Evolutionary conservation across 2,888 invertebrate species (phyloP), one percentile per base, ranked within the genome.

Genomic region (Diaperis boleti): DNA sequence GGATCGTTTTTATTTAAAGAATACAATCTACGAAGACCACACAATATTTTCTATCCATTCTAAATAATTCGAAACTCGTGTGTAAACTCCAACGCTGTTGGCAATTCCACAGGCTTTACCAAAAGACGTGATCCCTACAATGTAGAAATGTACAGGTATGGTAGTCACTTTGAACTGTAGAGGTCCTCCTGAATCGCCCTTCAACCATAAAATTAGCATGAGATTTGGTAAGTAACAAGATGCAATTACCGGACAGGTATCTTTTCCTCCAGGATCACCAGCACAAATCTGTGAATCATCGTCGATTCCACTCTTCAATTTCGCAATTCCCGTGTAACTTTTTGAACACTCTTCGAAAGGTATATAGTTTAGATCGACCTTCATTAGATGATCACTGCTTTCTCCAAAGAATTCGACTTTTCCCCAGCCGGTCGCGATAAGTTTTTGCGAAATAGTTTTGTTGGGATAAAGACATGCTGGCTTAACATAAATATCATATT

Each of bases 101-200:
- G 65, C 69, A 65, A 65, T 77, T 68, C 72, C 84, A 78, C 70
- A 80, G 10, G 73, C 74, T 72, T 73, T 79, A 35, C 84, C 81
- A 69, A 80, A 79, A 69, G 71, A 83, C 10, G 83, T 84, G 1
- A 85, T 64, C 1, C 84, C 84, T 14, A 84, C 73, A 0, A 84
- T 67, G 29, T 75, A 76, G 65, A 81, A 80, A 17, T 50, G 18
- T 18, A 11, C 3, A 42, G 17, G 10, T 3, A 4, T 15, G 5
- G 11, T 7, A 10, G 5, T 18, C 2, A 14, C 29, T 33, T 50
- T 33, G 17, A 33, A 15, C 7, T 54, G 54, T 8, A 57, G 17
- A 3, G 57, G 57, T 14, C 57, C 57, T 26, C 57, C 57, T 18
- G 57, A 57, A 20, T 57, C 57, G 14, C 57, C 57, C 57, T 56